Percentiles rank a stretch among this genome's conserved stretches.
Conservation (phyloP, 2,888 invertebrate genomes). For the Harpagoxenus sublaevis region DNA sequence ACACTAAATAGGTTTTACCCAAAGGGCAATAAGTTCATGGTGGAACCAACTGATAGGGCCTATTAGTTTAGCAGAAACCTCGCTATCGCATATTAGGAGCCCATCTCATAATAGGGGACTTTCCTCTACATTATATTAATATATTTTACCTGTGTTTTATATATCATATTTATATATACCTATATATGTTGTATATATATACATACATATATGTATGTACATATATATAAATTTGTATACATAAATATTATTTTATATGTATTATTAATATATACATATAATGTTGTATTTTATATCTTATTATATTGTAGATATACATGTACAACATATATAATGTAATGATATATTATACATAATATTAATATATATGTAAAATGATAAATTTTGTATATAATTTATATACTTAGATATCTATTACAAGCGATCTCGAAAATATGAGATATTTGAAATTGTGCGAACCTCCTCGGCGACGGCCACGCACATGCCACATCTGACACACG, state of each 20-base stretch:
- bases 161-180: neutral
- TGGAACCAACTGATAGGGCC: too few species aligned
- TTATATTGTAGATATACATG: too few species aligned
- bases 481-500: constrained; percentile 82
- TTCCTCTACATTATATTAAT: neutral
- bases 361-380: neutral
- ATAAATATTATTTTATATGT: neutral
- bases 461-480: constrained; percentile 81
- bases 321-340: too few species aligned
- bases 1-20: too few species aligned
- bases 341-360: too few species aligned
- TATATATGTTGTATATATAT: neutral
- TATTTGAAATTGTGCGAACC: constrained; percentile 67
- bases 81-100: too few species aligned
- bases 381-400: neutral
- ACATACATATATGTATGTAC: too few species aligned
- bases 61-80: too few species aligned
- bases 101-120: too few species aligned
- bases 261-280: neutral
- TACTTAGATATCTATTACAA: neutral
- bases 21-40: too few species aligned
- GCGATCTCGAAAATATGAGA: neutral
- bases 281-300: too few species aligned
- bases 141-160: neutral
- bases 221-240: too few species aligned